phyloP scores from a whole-genome alignment of 2,113 vertebrate genomes.

The Callipepla squamata region DNA sequence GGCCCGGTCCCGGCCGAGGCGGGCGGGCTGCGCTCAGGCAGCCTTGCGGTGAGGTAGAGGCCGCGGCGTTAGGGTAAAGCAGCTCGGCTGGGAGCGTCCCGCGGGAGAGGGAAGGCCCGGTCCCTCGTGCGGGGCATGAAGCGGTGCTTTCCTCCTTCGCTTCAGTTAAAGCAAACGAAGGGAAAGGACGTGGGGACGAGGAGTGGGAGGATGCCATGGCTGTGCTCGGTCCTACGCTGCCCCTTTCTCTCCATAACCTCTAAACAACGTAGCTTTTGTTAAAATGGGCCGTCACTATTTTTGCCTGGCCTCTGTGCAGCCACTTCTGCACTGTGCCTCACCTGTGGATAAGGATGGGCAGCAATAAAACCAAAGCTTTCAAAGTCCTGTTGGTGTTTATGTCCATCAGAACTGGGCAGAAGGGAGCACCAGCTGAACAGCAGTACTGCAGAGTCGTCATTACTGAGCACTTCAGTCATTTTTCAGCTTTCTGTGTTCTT shows the following conservation, averaged over 20 bases:
- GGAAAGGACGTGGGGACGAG: accelerated
- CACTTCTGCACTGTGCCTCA: background rate
- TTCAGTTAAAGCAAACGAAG: background rate
- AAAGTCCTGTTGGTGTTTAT: background rate
- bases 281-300: background rate
- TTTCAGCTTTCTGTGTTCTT: background rate
- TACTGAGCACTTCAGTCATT: background rate
- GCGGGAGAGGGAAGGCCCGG: accelerated
- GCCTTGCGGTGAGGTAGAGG: background rate
- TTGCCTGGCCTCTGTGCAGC: background rate
- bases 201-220: accelerated
- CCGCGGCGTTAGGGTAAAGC: background rate
- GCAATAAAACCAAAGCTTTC: background rate
- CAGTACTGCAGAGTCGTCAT: background rate
- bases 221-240: accelerated
- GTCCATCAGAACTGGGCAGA: background rate
- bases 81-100: accelerated
- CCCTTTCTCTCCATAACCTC: accelerated
- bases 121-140: background rate
- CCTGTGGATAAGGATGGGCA: background rate
- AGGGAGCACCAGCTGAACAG: accelerated
- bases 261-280: accelerated
- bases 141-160: background rate
- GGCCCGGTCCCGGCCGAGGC: background rate
- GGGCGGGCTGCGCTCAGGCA: background rate